phyloP scores from a whole-genome alignment of 2,888 invertebrate species.

The Timema podura region DNA sequence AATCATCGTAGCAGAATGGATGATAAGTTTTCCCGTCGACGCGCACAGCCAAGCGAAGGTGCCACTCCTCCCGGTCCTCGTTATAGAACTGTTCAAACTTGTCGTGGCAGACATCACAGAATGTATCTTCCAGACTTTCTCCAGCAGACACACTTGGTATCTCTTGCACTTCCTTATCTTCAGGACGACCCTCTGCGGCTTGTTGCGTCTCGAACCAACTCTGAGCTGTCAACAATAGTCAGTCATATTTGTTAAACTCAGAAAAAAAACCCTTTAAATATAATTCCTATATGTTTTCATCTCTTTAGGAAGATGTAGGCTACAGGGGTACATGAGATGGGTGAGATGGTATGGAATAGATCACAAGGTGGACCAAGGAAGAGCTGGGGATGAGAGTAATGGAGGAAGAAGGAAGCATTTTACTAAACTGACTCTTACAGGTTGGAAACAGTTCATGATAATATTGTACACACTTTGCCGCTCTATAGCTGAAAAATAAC shows the following conservation, averaged over 20 bases:
- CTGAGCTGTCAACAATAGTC: slow-evolving; percentile 75
- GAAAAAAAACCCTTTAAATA: too few species aligned
- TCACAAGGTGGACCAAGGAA: too few species aligned
- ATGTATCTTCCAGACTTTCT: slow-evolving; percentile 57
- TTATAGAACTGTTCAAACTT: slow-evolving; percentile 93
- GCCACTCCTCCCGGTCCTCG: slow-evolving; percentile 98
- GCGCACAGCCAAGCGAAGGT: slow-evolving; percentile 75
- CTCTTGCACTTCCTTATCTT: slow-evolving; percentile 57
- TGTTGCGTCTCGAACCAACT: slow-evolving; percentile 81
- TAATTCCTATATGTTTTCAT: not conserved
- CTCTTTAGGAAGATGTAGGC: too few species aligned
- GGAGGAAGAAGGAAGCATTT: too few species aligned
- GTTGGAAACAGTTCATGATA: too few species aligned
- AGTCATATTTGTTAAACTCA: slow-evolving; percentile 26
- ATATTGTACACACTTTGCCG: too few species aligned
- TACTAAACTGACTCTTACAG: too few species aligned
- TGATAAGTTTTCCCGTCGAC: slow-evolving; percentile 78
- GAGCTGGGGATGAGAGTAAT: too few species aligned
- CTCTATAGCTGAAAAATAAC: too few species aligned
- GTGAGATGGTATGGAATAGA: too few species aligned
- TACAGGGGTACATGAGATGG: too few species aligned
- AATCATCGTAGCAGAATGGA: slow-evolving; percentile 85
- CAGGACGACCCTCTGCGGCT: slow-evolving; percentile 51
- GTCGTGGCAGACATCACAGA: slow-evolving; percentile 89
- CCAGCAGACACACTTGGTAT: slow-evolving; percentile 69